Conservation (phyloP, 2,113 vertebrate genomes). For the Ibidorhyncha struthersii region DNA sequence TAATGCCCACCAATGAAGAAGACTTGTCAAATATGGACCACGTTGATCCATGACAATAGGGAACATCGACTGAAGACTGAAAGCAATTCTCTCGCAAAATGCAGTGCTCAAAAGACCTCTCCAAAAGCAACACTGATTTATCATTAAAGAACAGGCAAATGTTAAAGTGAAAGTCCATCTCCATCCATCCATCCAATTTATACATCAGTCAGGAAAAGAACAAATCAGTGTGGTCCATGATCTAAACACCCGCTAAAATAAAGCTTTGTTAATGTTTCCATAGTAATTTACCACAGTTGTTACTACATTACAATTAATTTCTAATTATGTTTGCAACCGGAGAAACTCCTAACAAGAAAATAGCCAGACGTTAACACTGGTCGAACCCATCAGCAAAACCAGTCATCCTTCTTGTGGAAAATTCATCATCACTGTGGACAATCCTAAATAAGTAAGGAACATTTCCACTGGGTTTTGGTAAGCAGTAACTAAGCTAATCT, state of each 20-base stretch:
- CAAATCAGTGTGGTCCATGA: not conserved
- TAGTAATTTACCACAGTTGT: not conserved
- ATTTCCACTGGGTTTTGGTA: not conserved
- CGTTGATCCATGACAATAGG: not conserved
- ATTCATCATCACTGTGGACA: not conserved
- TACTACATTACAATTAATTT: not conserved
- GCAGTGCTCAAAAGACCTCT: not conserved
- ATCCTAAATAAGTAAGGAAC: not conserved
- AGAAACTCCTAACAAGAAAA: not conserved
- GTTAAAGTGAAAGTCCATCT: not conserved
- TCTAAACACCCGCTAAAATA: not conserved
- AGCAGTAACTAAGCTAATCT: not conserved
- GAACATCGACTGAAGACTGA: not conserved
- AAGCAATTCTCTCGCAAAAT: not conserved
- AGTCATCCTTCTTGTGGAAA: not conserved
- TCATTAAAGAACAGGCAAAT: not conserved
- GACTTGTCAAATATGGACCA: not conserved
- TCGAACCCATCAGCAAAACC: not conserved
- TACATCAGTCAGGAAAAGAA: not conserved
- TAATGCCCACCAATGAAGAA: not conserved
- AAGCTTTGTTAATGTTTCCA: not conserved
- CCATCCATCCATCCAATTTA: not conserved
- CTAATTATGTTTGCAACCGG: not conserved
- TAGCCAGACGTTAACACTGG: not conserved
- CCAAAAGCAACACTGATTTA: not conserved